Percentiles rank a stretch among this genome's conserved stretches.
Evolutionary conservation across 1,140 invertebrate species (phyloP).

Genomic region (Lineus longissimus): DNA sequence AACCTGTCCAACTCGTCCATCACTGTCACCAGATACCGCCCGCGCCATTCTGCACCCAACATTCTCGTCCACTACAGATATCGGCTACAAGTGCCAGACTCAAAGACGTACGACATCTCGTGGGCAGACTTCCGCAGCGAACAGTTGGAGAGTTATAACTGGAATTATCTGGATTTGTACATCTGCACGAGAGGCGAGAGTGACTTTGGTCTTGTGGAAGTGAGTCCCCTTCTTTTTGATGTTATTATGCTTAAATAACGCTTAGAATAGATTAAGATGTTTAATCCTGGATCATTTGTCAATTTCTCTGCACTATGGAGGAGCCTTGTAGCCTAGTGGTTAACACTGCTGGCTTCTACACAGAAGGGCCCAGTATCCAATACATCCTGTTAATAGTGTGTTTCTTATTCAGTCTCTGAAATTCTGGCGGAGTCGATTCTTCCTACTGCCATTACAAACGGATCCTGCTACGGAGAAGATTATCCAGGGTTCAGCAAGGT

Average conservation of each 20-base stretch:
- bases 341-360: too few species aligned
- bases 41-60: constrained; percentile 89
- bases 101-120: constrained; percentile 89
- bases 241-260: too few species aligned
- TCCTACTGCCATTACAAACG: constrained; percentile 67
- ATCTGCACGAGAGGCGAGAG: constrained; percentile 89
- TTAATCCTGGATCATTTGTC: too few species aligned
- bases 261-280: too few species aligned
- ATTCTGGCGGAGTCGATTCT: constrained; percentile 90
- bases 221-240: constrained; percentile 41
- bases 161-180: constrained; percentile 97
- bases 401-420: constrained; percentile 73
- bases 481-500: constrained; percentile 47
- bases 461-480: constrained; percentile 54
- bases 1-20: constrained; percentile 77
- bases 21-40: constrained; percentile 86
- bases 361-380: too few species aligned
- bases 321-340: too few species aligned
- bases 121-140: constrained; percentile 91
- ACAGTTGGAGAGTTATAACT: constrained; percentile 93
- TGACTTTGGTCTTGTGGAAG: constrained; percentile 81
- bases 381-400: too few species aligned
- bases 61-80: constrained; percentile 57
- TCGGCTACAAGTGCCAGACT: constrained; percentile 84
- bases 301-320: too few species aligned